A percentile compares a stretch with the other conserved stretches of the same genome.
phyloP scores from a whole-genome alignment of 2,888 invertebrate genomes.

The Andrena camellia region DNA sequence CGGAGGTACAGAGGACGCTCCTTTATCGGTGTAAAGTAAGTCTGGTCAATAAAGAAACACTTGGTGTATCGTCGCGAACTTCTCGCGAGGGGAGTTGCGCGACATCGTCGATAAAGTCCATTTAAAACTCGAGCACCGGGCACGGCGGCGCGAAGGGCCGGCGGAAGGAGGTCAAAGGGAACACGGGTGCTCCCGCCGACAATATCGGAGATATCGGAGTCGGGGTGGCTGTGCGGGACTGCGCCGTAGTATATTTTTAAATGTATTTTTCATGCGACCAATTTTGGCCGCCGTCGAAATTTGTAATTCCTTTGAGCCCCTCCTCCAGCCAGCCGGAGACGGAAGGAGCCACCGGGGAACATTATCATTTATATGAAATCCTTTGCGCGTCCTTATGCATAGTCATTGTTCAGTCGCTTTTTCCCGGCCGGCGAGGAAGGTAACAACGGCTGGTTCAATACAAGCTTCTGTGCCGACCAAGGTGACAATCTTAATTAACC shows the following conservation, averaged over 20 bases:
- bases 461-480: constrained; percentile 55
- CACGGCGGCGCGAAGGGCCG: neutral
- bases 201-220: constrained; percentile 43
- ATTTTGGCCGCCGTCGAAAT: constrained; percentile 78
- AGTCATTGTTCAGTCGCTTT: constrained; percentile 77
- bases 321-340: constrained; percentile 63
- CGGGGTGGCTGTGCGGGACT: neutral
- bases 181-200: neutral
- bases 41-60: neutral
- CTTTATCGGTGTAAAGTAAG: neutral
- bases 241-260: constrained; percentile 63
- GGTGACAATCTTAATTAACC: constrained; percentile 73
- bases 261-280: constrained; percentile 76
- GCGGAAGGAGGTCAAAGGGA: constrained; percentile 41
- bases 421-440: constrained; percentile 52
- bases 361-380: constrained; percentile 85
- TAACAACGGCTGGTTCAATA: constrained; percentile 67
- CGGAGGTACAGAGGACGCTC: neutral
- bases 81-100: neutral
- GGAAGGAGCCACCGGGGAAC: constrained; percentile 74
- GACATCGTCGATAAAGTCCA: neutral
- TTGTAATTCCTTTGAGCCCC: constrained; percentile 83
- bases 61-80: neutral
- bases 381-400: constrained; percentile 83
- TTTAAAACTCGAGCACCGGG: neutral